Conservation (phyloP, 2,113 vertebrate species). For the Ciconia boyciana region DNA sequence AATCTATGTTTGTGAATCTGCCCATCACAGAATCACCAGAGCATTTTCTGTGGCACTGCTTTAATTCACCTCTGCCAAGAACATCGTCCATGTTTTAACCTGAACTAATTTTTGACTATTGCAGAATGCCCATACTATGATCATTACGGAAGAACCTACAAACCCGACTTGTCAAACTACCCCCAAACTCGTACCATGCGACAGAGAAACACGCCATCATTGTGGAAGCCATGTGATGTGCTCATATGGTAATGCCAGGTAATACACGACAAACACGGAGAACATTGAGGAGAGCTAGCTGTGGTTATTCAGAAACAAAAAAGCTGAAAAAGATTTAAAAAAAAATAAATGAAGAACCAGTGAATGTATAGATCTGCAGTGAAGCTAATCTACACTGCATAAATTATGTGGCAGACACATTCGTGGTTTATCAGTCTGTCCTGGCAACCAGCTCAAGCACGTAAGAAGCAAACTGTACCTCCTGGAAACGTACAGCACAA, state of each 20-base stretch:
- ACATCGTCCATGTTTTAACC: neutral
- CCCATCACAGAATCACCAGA: neutral
- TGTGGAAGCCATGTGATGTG: neutral
- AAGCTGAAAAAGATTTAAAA: neutral
- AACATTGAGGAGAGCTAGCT: neutral
- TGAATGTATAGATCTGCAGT: neutral
- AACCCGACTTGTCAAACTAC: neutral
- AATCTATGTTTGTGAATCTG: neutral
- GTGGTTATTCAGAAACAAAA: neutral
- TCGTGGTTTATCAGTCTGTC: neutral
- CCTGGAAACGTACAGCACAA: neutral
- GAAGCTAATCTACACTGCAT: neutral
- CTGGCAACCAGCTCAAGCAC: neutral
- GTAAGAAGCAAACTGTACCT: neutral
- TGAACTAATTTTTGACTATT: too few species aligned
- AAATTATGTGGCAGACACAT: neutral
- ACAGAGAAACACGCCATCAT: neutral
- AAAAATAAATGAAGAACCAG: neutral
- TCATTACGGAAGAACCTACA: neutral
- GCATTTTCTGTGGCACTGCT: neutral
- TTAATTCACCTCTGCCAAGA: neutral
- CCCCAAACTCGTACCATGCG: fast-evolving
- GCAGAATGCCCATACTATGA: neutral
- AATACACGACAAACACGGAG: neutral
- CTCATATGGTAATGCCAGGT: fast-evolving